Percentiles rank a stretch among this genome's conserved stretches.
These are phyloP conservation scores for Cyrtonyx montezumae DNA, from an alignment of 2,113 vertebrate genomes.

Conservation along the genomic window DNA sequence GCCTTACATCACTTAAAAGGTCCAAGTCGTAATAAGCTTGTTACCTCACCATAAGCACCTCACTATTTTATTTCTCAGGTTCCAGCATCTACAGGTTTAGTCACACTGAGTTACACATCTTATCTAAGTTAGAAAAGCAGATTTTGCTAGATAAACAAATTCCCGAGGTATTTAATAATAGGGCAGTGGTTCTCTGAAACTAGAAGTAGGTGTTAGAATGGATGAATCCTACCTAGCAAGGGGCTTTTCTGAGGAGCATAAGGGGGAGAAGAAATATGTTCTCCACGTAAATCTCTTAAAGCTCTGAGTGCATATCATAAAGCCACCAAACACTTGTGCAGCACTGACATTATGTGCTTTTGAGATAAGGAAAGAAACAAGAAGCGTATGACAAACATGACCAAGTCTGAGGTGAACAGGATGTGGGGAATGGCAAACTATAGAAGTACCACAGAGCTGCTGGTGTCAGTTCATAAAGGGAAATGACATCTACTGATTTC, in stretches of 20 bases:
- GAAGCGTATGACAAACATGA: background rate
- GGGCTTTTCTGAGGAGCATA: rapidly evolving
- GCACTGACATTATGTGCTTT: background rate
- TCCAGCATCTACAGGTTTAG: background rate
- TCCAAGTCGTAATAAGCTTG: rapidly evolving
- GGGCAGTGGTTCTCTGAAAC: background rate
- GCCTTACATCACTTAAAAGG: background rate
- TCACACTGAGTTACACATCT: too few species aligned
- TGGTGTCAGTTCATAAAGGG: background rate
- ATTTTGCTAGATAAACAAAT: background rate
- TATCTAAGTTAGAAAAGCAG: background rate
- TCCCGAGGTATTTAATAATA: background rate
- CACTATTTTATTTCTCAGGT: background rate
- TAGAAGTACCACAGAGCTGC: background rate
- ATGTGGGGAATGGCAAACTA: background rate
- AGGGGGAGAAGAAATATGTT: rapidly evolving
- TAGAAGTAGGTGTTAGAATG: background rate
- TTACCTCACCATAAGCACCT: background rate
- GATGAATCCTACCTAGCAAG: background rate
- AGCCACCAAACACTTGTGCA: background rate
- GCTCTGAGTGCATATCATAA: background rate
- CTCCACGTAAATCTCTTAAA: background rate
- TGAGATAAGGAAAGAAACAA: background rate
- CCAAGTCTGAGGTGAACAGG: background rate
- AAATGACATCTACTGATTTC: background rate